A percentile compares a stretch with the other conserved stretches of the same genome.
phyloP scores from a whole-genome alignment of 2,797 vertebrate species.

The Ispidina lecontei region DNA sequence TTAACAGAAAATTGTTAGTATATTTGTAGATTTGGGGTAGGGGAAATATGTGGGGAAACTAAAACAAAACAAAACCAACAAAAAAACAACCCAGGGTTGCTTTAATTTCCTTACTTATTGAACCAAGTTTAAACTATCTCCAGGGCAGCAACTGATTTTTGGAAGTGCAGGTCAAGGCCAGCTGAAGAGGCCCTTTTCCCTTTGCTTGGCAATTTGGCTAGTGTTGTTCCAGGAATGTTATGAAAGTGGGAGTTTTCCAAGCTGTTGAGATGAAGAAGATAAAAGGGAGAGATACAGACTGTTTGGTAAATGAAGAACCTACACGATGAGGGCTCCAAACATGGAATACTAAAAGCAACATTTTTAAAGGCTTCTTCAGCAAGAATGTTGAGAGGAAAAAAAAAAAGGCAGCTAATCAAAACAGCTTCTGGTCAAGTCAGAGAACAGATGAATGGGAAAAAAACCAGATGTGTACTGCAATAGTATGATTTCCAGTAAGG shows the following conservation, averaged over 20 bases:
- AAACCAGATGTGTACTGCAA: background rate
- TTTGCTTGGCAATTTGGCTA: background rate
- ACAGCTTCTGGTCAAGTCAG: background rate
- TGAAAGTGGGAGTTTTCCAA: background rate
- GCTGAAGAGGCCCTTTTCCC: background rate
- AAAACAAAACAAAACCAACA: no score
- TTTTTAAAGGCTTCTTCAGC: background rate
- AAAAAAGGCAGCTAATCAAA: background rate
- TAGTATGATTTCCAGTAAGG: background rate
- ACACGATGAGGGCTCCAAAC: accelerated
- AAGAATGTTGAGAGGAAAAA: background rate
- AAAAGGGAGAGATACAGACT: background rate
- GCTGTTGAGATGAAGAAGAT: background rate
- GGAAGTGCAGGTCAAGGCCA: background rate
- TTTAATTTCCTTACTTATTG: background rate
- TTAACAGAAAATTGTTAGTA: background rate
- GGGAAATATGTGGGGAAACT: background rate
- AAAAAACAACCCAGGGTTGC: background rate
- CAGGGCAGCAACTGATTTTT: background rate
- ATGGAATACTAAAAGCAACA: background rate
- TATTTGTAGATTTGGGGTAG: background rate
- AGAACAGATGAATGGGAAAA: background rate
- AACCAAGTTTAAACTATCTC: background rate
- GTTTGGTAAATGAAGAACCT: background rate
- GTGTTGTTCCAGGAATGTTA: background rate